Percentiles rank a stretch among this genome's conserved stretches.
These are phyloP conservation scores for Brachionus sp. DNA, from an alignment of 1,140 invertebrate genomes.

Conservation along the genomic window DNA sequence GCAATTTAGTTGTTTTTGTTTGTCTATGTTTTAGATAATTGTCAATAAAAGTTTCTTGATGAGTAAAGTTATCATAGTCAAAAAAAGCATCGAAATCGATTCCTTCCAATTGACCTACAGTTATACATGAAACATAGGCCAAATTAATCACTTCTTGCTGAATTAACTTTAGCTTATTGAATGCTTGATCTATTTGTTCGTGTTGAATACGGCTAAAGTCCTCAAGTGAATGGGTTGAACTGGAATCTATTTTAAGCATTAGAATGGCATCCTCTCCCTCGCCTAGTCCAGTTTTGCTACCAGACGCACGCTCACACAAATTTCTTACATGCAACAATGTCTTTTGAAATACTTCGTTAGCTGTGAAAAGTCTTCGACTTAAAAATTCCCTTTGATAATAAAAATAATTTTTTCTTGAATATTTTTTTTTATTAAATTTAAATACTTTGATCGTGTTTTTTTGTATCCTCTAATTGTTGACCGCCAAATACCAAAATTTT, in stretches of 20 bases:
- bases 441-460: not conserved
- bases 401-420: not conserved
- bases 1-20: not conserved
- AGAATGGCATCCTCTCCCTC: slow-evolving; percentile 50
- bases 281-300: slow-evolving; percentile 51
- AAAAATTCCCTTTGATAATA: not conserved
- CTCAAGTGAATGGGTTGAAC: slow-evolving; percentile 51
- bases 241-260: slow-evolving; percentile 52
- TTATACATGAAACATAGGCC: slow-evolving; percentile 56
- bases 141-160: slow-evolving; percentile 54
- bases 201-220: slow-evolving; percentile 54
- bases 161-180: slow-evolving; percentile 51
- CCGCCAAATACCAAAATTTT: slow-evolving; percentile 11
- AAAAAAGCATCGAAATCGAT: slow-evolving; percentile 42
- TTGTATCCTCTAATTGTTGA: not conserved
- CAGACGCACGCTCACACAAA: slow-evolving; percentile 54
- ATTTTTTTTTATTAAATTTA: not conserved
- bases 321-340: slow-evolving; percentile 54
- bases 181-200: slow-evolving; percentile 49
- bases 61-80: not conserved
- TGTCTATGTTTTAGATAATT: not conserved
- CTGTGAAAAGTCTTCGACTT: slow-evolving; percentile 52
- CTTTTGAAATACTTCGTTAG: slow-evolving; percentile 58
- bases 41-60: slow-evolving; percentile 8
- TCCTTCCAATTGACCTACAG: slow-evolving; percentile 36